Evolutionary conservation across 2,797 vertebrate species (phyloP), one percentile per base, ranked within the genome.

Genomic region (Megalops cyprinoides): DNA sequence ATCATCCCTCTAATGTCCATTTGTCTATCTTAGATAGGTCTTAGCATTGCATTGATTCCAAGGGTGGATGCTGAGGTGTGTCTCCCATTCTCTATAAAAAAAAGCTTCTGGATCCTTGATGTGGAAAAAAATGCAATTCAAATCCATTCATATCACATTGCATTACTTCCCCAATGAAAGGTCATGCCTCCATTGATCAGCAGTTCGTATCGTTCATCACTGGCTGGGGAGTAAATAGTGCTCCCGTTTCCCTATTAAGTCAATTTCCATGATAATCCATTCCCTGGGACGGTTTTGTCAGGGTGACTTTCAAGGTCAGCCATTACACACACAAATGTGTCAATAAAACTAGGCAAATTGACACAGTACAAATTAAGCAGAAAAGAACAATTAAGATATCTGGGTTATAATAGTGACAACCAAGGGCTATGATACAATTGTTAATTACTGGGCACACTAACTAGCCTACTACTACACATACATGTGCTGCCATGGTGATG

Each of bases 181-280:
- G 55, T 56, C 55, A 89, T 89, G 87, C 81, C 78, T 82, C 83
- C 83, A 92, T 90, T 87, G 90, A 92, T 91, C 87, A 83, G 69
- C 82, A 58, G 84, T 77, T 83, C 67, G 82, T 86, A 81, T 86
- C 83, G 87, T 92, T 89, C 79, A 88, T 91, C 89, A 91, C 77
- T 78, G 78, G 69, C 20, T 8, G 82, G 76, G 77, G 85, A 56
- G 4, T 56, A 56, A n/a, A n/a, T n/a, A n/a, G 55, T n/a, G 55
- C 4, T 20, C 9, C 23, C 55, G 20, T n/a, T 56, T 56, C 55
- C 55, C 25, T 1, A n/a, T 56, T 56, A 56, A 56, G 55, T 56
- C 55, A 56, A 56, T 20, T 1, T 86, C 85, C 86, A 78, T 83
- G 75, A 80, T 82, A 56, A 56, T 56, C 55, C 23, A 56, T 56